Conservation (phyloP, 2,113 vertebrate genomes). For the Mohoua ochrocephala region DNA sequence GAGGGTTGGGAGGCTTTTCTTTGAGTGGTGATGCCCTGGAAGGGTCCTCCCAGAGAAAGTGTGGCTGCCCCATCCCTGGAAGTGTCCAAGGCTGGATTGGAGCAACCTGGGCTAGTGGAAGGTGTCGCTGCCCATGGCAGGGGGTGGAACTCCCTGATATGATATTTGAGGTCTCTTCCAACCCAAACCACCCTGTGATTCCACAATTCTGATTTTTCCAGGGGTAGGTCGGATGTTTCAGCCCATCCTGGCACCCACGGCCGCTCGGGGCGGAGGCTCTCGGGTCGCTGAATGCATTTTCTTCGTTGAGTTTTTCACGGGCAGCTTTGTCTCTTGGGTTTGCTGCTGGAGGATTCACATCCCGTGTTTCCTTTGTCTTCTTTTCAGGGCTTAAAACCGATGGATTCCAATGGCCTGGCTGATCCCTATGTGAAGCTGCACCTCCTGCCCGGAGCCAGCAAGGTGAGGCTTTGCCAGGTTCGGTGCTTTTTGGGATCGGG, state of each 20-base stretch:
- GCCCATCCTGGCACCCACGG: accelerated
- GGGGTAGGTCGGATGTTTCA: background rate
- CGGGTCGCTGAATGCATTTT: background rate
- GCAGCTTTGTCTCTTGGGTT: background rate
- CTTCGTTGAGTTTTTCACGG: accelerated
- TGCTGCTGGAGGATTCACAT: background rate
- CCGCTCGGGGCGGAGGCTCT: accelerated
- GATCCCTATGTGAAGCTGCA: slow-evolving; percentile 96
- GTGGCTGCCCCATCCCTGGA: background rate
- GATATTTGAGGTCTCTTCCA: background rate
- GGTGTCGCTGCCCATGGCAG: background rate
- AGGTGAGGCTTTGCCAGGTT: slow-evolving; percentile 74
- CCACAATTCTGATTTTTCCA: background rate
- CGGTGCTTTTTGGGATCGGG: background rate
- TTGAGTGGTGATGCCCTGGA: background rate
- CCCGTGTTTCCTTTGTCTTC: background rate
- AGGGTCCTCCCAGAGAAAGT: background rate
- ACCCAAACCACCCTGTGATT: background rate
- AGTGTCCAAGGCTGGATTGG: background rate
- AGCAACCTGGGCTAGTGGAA: background rate
- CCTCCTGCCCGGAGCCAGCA: slow-evolving; percentile 93
- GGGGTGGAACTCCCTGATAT: background rate
- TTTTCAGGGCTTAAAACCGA: slow-evolving; percentile 89
- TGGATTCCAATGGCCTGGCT: slow-evolving; percentile 94
- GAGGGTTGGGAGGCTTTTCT: background rate